Base-by-base conservation (phyloP, 2,888 invertebrate species). In the Temnothorax rugatulus region DNA sequence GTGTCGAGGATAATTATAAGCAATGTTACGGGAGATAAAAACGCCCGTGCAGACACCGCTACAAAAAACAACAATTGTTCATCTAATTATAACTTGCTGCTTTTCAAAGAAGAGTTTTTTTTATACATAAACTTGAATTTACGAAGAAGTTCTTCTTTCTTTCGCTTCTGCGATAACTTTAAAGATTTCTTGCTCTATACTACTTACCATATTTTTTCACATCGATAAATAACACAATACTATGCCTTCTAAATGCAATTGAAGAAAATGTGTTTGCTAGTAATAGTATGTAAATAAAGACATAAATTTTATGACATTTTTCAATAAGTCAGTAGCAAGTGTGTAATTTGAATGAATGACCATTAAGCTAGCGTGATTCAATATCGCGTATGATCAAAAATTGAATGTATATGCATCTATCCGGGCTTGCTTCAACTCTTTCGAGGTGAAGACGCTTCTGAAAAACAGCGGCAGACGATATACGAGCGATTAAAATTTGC, bases 401-500 rank as follows among this genome's bases (percentile, higher is more conserved):
- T 59, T 52, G 64, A 61, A 47, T 79, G 61, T 25, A 50, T 63
- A 41, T 38, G 41, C 57, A 52, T 47, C 74, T 47, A 47, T 66
- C 81, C 81, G 38, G 18, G 34, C 61, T 84, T 38, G 21, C 59
- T 52, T 81, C 44, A 21, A 52, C 44, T 74, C 79, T 84, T 79
- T 82, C 82, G 34, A 52, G 0, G n/a, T 61, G 41, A 47, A 15
- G 7, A 64, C 1, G 7, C 41, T 15, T 13, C 4, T 38, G 11
- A 63, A 64, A 41, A 13, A 64, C 59, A 25, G 18, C n/a, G 4
- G 25, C 25, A 47, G 34, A 34, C n/a, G 13, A 21, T 50, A 34
- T 18, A 15, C 11, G 9, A 47, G 18, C 18, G 75, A 75, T 75
- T 63, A 50, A 63, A 63, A 18, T 63, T 50, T 75, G 15, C 7